These are phyloP conservation scores for Umimayanthus kanabou DNA, from an alignment of 92 coral and sea anemone genomes.

Conservation along the genomic window DNA sequence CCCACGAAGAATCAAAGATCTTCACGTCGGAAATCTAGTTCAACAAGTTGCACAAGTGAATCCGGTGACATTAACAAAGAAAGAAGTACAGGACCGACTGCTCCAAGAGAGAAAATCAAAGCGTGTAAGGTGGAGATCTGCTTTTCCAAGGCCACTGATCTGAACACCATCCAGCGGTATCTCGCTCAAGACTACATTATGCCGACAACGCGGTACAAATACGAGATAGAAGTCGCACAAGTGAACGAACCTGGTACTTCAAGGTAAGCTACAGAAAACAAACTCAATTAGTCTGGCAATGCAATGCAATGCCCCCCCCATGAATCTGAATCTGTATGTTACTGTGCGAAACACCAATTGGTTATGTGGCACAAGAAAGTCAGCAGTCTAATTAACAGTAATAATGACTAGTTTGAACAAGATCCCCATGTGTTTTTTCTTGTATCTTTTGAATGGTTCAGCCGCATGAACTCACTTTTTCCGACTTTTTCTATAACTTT, in stretches of 20 bases:
- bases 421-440: no score
- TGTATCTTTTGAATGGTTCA: no score
- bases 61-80: background rate
- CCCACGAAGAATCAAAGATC: background rate
- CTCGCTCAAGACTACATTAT: constrained; percentile 7
- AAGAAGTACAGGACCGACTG: background rate
- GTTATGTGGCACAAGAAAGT: no score
- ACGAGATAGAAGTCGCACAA: background rate
- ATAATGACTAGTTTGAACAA: no score
- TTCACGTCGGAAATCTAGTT: background rate
- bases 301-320: background rate
- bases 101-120: background rate
- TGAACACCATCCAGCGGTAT: background rate
- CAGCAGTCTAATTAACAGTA: no score
- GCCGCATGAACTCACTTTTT: no score
- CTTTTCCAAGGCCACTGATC: background rate
- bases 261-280: background rate
- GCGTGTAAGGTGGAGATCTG: constrained; percentile 7
- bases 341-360: no score
- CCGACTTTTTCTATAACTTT: no score
- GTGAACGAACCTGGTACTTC: constrained; percentile 15
- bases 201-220: background rate
- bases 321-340: no score
- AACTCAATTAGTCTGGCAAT: background rate
- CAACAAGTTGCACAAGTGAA: background rate